phyloP scores from a whole-genome alignment of 2,113 vertebrate genomes.

The Tympanuchus pallidicinctus region DNA sequence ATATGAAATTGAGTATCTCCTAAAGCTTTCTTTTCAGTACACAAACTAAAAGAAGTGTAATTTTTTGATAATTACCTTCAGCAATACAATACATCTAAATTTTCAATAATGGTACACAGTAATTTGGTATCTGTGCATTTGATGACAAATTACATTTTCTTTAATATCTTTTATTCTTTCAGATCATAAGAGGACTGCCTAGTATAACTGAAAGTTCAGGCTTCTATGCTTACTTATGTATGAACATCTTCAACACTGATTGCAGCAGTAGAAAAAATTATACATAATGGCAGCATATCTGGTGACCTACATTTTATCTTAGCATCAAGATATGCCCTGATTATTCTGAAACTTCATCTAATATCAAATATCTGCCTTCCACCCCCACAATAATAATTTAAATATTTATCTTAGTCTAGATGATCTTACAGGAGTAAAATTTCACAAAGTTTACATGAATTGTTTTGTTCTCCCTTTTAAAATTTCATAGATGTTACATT shows the following conservation, averaged over 20 bases:
- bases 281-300: not conserved
- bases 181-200: not conserved
- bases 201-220: not conserved
- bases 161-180: not conserved
- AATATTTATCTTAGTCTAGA: not conserved
- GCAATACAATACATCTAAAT: not conserved
- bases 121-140: not conserved
- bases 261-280: not conserved
- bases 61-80: slow-evolving; percentile 32
- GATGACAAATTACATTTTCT: slow-evolving; percentile 9
- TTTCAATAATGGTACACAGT: not conserved
- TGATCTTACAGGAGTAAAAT: not conserved
- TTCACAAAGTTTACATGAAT: not conserved
- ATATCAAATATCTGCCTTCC: not conserved
- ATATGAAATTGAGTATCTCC: not conserved
- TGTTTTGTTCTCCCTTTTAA: not conserved
- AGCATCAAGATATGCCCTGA: not conserved
- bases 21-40: not conserved
- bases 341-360: not conserved
- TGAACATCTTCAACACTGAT: not conserved
- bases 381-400: not conserved
- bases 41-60: not conserved
- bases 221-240: not conserved
- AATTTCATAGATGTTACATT: not conserved
- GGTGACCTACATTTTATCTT: not conserved